Evolutionary conservation across 2,113 vertebrate genomes (phyloP), one percentile per base, ranked within the genome.

Genomic region (Marmota monax): DNA sequence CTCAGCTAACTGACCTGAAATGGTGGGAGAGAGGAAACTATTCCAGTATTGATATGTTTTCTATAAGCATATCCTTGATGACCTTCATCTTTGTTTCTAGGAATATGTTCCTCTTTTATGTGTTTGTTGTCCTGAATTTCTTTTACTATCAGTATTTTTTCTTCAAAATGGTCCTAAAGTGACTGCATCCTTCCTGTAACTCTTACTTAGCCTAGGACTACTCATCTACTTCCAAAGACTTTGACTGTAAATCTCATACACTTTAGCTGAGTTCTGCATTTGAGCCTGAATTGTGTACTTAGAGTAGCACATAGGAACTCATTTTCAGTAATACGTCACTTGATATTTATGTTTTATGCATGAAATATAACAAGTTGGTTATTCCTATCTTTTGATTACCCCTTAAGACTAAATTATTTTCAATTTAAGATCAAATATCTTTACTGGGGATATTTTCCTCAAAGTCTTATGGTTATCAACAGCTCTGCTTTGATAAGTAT

Each of bases 121-220:
- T 92, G 92, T 90, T 72, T 79, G 63, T 91, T 83, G 79, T 69
- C 83, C 91, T 74, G 53, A 51, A 74, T 84, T 94, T 53, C 51
- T 88, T 85, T 94, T 42, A n/a, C 48, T 27, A 82, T 92, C 90
- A 94, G 45, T 48, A 58, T 37, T 96, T 96, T 94, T 77, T 27
- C 29, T 88, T 76, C 61, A 95, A 83, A 91, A 88, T 48, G 72
- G 63, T 84, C 63, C 65, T 94, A 85, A 92, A 90, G 77, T 76
- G 42, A 93, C 56, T 56, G 7, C 20, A 58, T 90, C 69, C 34
- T 91, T 63, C 69, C 61, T 32, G 20, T 78, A 92, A 80, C 48
- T 29, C 65, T 87, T 65, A 73, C 37, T 90, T 88, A 74, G 77
- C 48, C 82, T 87, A 48, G 96, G 48, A 94, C 69, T 14, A 58